These are phyloP conservation scores for Euleptes europaea DNA, from an alignment of 2,113 vertebrate genomes.

Conservation along the genomic window DNA sequence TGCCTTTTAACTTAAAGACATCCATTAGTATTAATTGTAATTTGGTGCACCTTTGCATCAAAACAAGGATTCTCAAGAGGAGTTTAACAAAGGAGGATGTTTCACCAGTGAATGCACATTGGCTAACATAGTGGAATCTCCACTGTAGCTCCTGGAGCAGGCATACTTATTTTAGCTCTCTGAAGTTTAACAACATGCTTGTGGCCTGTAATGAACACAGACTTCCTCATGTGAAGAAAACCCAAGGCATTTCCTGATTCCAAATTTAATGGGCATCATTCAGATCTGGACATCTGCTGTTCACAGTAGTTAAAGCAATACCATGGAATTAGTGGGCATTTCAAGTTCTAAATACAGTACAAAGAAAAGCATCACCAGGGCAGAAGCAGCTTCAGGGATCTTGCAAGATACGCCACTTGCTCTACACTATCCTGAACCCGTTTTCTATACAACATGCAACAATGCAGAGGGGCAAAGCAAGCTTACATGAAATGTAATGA, in stretches of 20 bases:
- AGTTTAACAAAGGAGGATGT: background rate
- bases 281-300: background rate
- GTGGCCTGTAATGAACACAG: background rate
- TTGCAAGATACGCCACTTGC: background rate
- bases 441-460: background rate
- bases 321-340: slow-evolving; percentile 26
- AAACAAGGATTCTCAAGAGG: background rate
- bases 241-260: slow-evolving; percentile 28
- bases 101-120: background rate
- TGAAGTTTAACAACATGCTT: slow-evolving; percentile 17
- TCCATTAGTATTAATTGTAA: background rate
- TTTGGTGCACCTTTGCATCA: background rate
- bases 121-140: background rate
- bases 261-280: background rate
- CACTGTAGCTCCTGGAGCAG: background rate
- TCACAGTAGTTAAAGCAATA: slow-evolving; percentile 25
- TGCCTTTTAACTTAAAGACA: background rate
- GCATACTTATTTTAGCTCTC: background rate
- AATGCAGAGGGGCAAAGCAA: no score
- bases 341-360: slow-evolving; percentile 34
- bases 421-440: background rate
- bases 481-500: no score
- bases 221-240: background rate
- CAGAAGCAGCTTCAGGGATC: background rate
- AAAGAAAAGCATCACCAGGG: background rate